phyloP scores from a whole-genome alignment of 2,888 invertebrate species.

The Herminia tarsipennalis region DNA sequence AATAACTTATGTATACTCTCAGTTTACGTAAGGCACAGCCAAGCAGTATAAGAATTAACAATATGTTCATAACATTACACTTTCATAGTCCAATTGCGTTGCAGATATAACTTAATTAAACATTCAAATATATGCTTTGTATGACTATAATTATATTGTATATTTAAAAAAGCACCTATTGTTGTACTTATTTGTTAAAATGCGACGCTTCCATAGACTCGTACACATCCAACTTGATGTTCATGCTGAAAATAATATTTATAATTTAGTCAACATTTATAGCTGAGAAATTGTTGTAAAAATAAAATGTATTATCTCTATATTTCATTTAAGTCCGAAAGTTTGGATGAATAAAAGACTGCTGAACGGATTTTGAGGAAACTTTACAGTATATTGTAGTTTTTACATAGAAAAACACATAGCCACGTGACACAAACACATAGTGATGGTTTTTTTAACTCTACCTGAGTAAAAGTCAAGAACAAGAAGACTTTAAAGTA shows the following conservation, averaged over 20 bases:
- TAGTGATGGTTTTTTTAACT: no score
- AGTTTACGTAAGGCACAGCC: conserved; percentile 61
- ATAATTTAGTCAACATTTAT: not conserved
- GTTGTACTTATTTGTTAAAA: conserved; percentile 79
- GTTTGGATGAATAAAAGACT: no score
- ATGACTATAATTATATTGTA: conserved; percentile 18
- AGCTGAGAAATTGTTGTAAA: no score
- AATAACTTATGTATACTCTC: conserved; percentile 25
- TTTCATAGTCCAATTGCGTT: conserved; percentile 9
- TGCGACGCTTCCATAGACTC: conserved; percentile 88
- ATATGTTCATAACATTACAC: conserved; percentile 13
- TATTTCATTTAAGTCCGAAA: no score
- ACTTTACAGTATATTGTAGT: no score
- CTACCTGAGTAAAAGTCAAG: no score
- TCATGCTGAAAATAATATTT: conserved; percentile 78
- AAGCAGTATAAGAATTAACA: conserved; percentile 45
- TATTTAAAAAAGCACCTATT: conserved; percentile 25
- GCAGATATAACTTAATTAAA: conserved; percentile 19
- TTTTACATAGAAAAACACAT: no score
- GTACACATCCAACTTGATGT: conserved; percentile 84
- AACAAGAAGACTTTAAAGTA: no score
- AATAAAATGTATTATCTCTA: no score
- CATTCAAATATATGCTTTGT: conserved; percentile 24
- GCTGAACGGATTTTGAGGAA: no score
- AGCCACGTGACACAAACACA: no score